Conservation (phyloP, 2,113 vertebrate species). For the Ranitomeya variabilis region DNA sequence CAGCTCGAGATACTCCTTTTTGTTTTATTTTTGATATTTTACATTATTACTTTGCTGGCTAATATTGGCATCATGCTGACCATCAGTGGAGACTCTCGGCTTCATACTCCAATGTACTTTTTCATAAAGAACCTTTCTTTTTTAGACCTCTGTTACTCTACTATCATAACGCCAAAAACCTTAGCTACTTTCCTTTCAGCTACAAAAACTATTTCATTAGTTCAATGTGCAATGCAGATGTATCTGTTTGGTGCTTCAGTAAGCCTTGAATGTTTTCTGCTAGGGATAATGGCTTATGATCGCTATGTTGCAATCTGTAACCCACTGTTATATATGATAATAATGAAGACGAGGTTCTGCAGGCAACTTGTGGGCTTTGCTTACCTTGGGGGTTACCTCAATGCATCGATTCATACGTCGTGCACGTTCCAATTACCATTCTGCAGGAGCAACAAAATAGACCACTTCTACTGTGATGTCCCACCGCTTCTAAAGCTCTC, state of each 20-base stretch:
- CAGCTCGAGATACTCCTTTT: constrained; percentile 37
- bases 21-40: constrained; percentile 39
- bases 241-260: constrained; percentile 50
- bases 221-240: constrained; percentile 50
- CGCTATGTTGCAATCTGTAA: constrained; percentile 49
- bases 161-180: constrained; percentile 45
- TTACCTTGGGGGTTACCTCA: constrained; percentile 41
- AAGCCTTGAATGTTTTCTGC: constrained; percentile 45
- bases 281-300: constrained; percentile 54
- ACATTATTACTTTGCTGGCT: constrained; percentile 27
- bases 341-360: constrained; percentile 34
- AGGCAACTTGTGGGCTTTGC: constrained; percentile 27
- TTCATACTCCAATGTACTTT: constrained; percentile 54
- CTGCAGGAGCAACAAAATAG: constrained; percentile 39
- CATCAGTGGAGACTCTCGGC: constrained; percentile 1
- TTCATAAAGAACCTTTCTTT: constrained; percentile 52
- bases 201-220: constrained; percentile 19
- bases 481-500: constrained; percentile 51
- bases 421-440: constrained; percentile 48
- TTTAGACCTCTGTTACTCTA: constrained; percentile 48
- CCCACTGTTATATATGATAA: constrained; percentile 30
- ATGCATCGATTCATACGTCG: constrained; percentile 44
- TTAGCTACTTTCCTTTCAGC: constrained; percentile 23
- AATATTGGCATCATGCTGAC: constrained; percentile 43
- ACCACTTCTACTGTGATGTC: constrained; percentile 53